phyloP scores from a whole-genome alignment of 2,113 vertebrate species.

The Phodopus roborovskii region DNA sequence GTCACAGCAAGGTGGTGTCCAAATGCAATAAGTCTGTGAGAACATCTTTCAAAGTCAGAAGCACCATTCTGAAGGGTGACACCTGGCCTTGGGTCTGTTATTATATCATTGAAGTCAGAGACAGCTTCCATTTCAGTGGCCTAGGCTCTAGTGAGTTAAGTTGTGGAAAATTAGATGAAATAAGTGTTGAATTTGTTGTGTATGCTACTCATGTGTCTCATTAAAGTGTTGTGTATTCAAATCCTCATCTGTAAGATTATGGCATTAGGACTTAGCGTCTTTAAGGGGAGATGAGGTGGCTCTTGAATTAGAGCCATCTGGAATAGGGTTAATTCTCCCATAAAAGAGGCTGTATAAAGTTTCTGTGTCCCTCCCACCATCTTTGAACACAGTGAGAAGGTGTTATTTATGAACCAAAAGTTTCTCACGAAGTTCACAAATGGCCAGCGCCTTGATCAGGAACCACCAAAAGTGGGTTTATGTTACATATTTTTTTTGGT shows the following conservation, averaged over 20 bases:
- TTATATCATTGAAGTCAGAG: neutral
- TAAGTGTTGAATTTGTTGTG: neutral
- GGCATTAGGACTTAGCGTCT: neutral
- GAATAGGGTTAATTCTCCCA: neutral
- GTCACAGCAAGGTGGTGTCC: no score
- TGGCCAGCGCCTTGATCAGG: neutral
- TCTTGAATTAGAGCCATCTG: neutral
- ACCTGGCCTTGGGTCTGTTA: neutral
- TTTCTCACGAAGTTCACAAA: neutral
- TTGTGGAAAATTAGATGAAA: neutral
- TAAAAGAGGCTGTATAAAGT: neutral
- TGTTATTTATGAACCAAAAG: neutral
- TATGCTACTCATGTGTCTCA: neutral
- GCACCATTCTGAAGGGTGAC: no score
- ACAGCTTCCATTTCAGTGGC: constrained; percentile 11
- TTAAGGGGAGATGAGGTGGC: neutral
- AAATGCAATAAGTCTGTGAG: no score
- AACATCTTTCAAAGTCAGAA: no score
- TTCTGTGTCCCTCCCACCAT: neutral
- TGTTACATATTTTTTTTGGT: neutral
- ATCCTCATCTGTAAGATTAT: neutral
- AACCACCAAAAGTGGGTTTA: neutral
- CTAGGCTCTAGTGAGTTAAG: neutral
- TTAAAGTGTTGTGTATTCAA: neutral
- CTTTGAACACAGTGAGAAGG: neutral